These are phyloP conservation scores for Hedya salicella DNA, from an alignment of 2,888 invertebrate genomes.

Conservation along the genomic window DNA sequence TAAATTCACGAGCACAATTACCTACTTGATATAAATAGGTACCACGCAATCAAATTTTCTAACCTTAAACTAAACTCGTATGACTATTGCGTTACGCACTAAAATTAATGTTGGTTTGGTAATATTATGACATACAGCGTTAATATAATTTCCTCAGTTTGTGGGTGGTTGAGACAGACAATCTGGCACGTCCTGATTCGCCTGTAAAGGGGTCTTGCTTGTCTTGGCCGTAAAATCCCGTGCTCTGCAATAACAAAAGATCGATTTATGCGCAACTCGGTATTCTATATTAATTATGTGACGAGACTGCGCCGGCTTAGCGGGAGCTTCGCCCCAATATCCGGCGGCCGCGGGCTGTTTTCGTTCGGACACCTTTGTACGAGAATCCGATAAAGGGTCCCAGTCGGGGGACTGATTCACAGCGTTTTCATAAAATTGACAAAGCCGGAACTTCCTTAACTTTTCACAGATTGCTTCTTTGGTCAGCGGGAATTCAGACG, in stretches of 20 bases:
- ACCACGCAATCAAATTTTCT: no score
- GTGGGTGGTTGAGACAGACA: not conserved
- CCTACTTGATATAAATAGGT: no score
- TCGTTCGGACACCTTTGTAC: constrained; percentile 59
- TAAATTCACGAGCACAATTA: no score
- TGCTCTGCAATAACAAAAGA: constrained; percentile 50
- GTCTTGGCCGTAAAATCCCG: constrained; percentile 21
- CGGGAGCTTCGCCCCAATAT: constrained; percentile 56
- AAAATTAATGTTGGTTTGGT: no score
- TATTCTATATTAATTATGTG: constrained; percentile 57
- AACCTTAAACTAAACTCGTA: no score
- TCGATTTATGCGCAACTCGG: constrained; percentile 52
- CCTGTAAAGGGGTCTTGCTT: constrained; percentile 10
- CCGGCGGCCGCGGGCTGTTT: constrained; percentile 58
- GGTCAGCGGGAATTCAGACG: constrained; percentile 34
- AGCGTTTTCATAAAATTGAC: constrained; percentile 50
- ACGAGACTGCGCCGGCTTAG: constrained; percentile 49
- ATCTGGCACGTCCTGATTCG: constrained; percentile 9
- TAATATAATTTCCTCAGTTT: not conserved
- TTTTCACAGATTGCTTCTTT: constrained; percentile 36
- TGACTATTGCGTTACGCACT: no score
- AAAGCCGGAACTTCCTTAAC: constrained; percentile 47
- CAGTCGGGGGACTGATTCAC: constrained; percentile 46
- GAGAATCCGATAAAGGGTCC: constrained; percentile 56
- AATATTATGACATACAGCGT: no score